Evolutionary conservation across 2,113 vertebrate genomes (phyloP), one percentile per base, ranked within the genome.

Genomic region (Perca fluviatilis): DNA sequence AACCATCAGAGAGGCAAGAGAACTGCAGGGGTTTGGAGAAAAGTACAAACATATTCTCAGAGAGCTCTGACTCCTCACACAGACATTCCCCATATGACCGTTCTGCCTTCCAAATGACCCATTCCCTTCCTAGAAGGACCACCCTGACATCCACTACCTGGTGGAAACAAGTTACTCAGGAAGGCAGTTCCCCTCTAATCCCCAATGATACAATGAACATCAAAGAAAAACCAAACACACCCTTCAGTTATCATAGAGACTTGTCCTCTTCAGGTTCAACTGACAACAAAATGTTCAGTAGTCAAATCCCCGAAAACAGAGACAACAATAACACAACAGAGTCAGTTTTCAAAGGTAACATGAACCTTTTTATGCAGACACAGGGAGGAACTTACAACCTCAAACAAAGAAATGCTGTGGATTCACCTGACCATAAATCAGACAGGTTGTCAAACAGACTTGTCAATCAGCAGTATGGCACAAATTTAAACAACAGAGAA

Each of bases 151-250:
- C 89, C 30, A 80, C 84, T 16, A 84, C 84, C n/a, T 91, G 85
- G 86, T 90, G 92, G 91, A 89, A 91, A 79, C 79, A 90, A 79
- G 86, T 87, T 27, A 79, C 72, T 19, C 87, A 83, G 46, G 88
- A 93, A 51, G 53, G 61, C 9, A 65, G 49, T 82, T 50, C 68
- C 49, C 68, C 77, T 67, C 25, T 61, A 9, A 46, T 5, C 15
- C n/a, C 36, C 51, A 85, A 19, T 23, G 53, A 82, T 36, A 72
- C 33, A 71, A 19, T n/a, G 0, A 79, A 61, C 53, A 80, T 61
- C 60, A 82, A 67, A 76, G 82, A 77, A 30, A 76, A 81, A 23
- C 13, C 43, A 18, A 73, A 57, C 69, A 80, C 81, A 46, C 62
- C 72, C 62, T 65, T 64, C 16, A 88, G 50, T 77, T 6, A 65